Base-by-base conservation (phyloP, 2,888 invertebrate species). In the Emesis russula region DNA sequence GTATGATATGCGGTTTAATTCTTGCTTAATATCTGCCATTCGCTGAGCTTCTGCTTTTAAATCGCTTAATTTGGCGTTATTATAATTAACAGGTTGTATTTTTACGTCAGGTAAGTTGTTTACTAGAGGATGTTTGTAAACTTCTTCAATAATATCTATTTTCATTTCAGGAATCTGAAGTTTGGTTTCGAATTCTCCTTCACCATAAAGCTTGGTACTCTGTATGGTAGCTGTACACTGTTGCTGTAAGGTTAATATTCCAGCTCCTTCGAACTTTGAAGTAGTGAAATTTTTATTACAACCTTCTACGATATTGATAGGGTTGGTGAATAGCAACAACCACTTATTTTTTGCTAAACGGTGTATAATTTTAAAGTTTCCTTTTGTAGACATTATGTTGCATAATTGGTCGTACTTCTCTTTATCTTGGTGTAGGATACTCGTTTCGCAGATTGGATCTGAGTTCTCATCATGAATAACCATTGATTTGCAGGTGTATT, bases 391-490 rank as follows among this genome's bases (percentile, higher is more conserved):
- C 63, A 77, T 77, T 1, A 77, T 77, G 15, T 41, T 58, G n/a
- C 77, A 77, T 25, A 63, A 13, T 3, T 66, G 11, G 6, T 4
- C 9, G 18, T 66, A 77, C 18, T 77, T 77, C 13, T 53, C n/a
- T 6, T 66, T 66, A 15, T 77, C 77, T 66, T 77, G 38, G 13
- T 77, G 36, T 25, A 77, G 2, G 18, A 77, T 77, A 18, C 66
- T 77, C 3, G 77, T 77, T 77, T 66, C 66, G 11, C 77, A 77
- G n/a, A 48, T 9, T 4, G 77, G 66, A 11, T 77, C 77, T 36
- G 77, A 63, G 13, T 13, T 38, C 25, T 77, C 77, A 38, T 66
- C 77, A 15, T 66, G 53, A 5, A 77, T 25, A 1, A 77, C n/a
- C 11, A 58, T 11, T 1, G 68, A 68, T 33, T 66, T 66, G 66